Conservation (phyloP, 2,797 vertebrate genomes). For the Malacoctenus gilli region DNA sequence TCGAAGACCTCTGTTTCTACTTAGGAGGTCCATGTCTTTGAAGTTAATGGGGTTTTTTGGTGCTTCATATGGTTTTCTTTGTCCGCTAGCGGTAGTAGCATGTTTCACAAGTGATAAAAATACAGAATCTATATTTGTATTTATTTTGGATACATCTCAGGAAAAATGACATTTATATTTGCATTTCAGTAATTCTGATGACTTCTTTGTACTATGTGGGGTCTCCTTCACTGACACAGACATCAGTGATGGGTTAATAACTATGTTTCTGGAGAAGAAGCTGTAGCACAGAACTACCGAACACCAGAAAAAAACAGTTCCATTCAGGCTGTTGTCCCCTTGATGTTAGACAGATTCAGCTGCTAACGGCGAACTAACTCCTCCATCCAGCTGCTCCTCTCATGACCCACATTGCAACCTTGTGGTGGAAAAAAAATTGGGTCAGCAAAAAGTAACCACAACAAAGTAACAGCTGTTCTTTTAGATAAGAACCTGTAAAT, state of each 20-base stretch:
- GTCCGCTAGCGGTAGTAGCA: conserved; percentile 11
- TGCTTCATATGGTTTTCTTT: conserved; percentile 12
- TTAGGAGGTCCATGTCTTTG: conserved; percentile 8
- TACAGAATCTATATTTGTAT: conserved; percentile 47
- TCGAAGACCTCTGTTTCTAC: no score
- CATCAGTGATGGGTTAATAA: conserved; percentile 5
- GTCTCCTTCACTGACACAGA: conserved; percentile 10
- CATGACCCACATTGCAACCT: no score
- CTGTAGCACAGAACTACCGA: conserved; percentile 14
- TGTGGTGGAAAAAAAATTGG: no score
- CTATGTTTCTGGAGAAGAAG: conserved; percentile 25
- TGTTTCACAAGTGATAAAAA: conserved; percentile 9
- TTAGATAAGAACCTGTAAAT: conserved; percentile 4
- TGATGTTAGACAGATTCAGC: no score
- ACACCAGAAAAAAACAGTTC: no score
- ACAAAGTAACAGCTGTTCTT: conserved; percentile 6
- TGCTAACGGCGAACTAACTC: no score
- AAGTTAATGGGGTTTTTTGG: not conserved
- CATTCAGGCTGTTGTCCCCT: no score
- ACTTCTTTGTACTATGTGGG: no score
- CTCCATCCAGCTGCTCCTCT: no score
- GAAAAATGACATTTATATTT: conserved; percentile 15
- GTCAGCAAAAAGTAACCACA: no score
- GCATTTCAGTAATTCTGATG: no score
- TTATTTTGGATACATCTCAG: conserved; percentile 49